Evolutionary conservation across 2,113 vertebrate species (phyloP).

Genomic region (Sturnus vulgaris): DNA sequence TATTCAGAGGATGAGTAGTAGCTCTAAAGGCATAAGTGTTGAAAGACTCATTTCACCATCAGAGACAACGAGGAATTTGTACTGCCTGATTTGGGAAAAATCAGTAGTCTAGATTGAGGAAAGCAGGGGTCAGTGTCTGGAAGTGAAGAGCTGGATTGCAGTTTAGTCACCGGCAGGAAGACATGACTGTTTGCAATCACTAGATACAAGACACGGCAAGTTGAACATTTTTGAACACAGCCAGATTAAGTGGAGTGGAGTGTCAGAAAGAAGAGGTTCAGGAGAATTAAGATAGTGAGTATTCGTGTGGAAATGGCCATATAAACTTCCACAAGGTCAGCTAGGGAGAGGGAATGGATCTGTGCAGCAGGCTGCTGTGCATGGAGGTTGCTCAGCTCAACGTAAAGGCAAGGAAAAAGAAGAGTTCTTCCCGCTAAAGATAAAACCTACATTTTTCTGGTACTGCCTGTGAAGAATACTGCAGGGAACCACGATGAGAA

Average conservation of each 20-base stretch:
- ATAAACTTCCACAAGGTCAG: neutral
- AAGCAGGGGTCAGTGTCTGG: neutral
- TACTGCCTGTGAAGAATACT: neutral
- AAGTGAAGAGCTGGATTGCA: neutral
- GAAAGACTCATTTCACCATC: neutral
- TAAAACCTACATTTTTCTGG: neutral
- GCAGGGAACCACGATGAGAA: neutral
- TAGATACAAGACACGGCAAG: neutral
- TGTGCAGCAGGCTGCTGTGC: neutral
- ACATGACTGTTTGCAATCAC: accelerated
- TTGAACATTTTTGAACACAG: neutral
- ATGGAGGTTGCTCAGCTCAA: neutral
- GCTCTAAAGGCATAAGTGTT: neutral
- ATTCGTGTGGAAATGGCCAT: neutral
- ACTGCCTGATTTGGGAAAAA: neutral
- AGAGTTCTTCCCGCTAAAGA: neutral
- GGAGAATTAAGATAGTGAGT: neutral
- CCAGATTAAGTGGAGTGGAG: neutral
- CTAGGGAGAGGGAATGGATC: neutral
- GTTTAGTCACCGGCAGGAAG: neutral
- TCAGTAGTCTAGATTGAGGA: neutral
- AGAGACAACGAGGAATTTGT: neutral
- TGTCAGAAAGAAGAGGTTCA: neutral
- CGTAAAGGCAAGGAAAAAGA: neutral
- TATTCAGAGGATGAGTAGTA: neutral